Percentiles rank a stretch among this genome's conserved stretches.
Evolutionary conservation across 2,797 vertebrate genomes (phyloP).

Genomic region (Thamnophis elegans): DNA sequence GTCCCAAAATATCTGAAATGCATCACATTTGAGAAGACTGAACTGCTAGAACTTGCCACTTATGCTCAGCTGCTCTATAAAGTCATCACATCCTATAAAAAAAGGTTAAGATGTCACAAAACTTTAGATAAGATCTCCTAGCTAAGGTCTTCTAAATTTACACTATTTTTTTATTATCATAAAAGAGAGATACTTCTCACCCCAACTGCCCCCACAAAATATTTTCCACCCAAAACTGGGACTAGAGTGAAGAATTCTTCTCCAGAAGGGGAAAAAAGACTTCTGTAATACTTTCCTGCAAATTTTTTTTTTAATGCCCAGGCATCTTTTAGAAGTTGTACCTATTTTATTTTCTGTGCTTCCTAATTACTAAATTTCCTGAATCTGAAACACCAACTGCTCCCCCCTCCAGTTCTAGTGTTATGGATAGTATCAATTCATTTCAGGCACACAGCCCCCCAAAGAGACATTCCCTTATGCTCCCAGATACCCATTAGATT

Average conservation of each 20-base stretch:
- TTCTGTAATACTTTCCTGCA: not conserved
- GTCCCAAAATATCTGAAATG: not conserved
- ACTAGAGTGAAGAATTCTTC: not conserved
- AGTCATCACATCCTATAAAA: not conserved
- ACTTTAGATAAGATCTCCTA: not conserved
- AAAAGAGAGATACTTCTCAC: not conserved
- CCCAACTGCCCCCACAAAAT: not conserved
- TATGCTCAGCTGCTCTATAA: not conserved
- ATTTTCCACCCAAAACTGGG: not conserved
- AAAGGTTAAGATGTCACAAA: not conserved
- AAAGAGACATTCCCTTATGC: not conserved
- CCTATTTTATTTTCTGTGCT: not conserved
- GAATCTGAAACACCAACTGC: not conserved
- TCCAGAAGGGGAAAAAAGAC: not conserved
- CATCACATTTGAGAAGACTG: not conserved
- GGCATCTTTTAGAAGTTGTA: not conserved
- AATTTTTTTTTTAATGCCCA: not conserved
- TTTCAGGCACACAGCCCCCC: not conserved
- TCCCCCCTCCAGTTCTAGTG: not conserved
- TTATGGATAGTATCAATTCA: not conserved
- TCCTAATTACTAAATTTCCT: not conserved
- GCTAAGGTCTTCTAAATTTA: not conserved
- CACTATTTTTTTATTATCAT: not conserved
- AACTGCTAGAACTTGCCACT: not conserved
- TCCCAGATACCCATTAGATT: not conserved